These are phyloP conservation scores for Entomobrya proxima DNA, from an alignment of 2,888 invertebrate genomes.

Conservation along the genomic window DNA sequence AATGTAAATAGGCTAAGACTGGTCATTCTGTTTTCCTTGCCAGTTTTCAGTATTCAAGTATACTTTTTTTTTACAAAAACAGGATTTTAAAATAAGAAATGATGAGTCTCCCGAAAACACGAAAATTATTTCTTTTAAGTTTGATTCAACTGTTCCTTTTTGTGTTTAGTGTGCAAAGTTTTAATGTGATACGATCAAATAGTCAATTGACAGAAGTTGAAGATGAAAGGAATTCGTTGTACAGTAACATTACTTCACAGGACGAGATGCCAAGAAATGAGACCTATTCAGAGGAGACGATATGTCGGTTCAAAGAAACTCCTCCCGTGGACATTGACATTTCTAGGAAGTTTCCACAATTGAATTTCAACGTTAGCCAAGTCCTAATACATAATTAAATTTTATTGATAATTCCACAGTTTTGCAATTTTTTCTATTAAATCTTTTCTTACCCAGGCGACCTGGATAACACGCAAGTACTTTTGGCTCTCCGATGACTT, in stretches of 20 bases:
- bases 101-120: no score
- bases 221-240: neutral
- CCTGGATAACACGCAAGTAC: constrained; percentile 91
- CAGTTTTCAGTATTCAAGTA: no score
- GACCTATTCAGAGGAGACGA: neutral
- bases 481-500: constrained; percentile 88
- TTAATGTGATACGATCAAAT: neutral
- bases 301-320: neutral
- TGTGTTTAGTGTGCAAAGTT: neutral
- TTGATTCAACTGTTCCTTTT: no score
- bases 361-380: neutral
- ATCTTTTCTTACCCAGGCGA: constrained; percentile 79
- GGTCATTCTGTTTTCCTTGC: no score
- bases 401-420: no score
- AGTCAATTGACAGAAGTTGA: neutral
- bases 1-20: no score
- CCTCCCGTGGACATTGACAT: neutral
- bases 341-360: neutral
- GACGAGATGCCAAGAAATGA: neutral
- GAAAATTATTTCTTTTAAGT: no score
- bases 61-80: no score
- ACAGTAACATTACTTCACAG: neutral
- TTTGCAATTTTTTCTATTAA: no score
- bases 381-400: neutral
- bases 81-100: no score